Evolutionary conservation across 2,113 vertebrate species (phyloP).

Genomic region (Corvus cornix): DNA sequence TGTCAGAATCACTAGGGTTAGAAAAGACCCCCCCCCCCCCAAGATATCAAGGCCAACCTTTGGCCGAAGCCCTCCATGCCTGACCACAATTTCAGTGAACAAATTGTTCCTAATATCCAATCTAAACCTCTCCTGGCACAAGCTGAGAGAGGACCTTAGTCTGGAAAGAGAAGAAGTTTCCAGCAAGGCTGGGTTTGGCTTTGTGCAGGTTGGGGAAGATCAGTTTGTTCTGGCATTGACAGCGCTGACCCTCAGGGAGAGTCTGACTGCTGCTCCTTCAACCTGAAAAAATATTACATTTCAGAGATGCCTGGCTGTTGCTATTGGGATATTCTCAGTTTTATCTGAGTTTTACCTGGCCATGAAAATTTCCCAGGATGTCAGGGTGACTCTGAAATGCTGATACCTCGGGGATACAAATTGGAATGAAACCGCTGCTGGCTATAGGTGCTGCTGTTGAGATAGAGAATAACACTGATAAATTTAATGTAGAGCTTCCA

Average conservation of each 20-base stretch:
- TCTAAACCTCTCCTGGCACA: neutral
- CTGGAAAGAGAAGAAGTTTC: neutral
- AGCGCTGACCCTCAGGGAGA: neutral
- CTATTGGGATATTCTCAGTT: neutral
- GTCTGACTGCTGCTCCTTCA: fast-evolving
- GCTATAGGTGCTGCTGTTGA: neutral
- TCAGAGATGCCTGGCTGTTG: neutral
- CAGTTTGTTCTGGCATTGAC: neutral
- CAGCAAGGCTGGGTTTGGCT: neutral
- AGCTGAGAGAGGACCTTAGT: neutral
- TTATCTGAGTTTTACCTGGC: neutral
- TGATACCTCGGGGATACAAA: neutral
- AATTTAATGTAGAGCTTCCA: neutral
- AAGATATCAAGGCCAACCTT: neutral
- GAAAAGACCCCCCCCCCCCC: neutral
- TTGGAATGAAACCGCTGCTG: neutral
- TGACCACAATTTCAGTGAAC: fast-evolving
- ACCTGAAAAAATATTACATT: neutral
- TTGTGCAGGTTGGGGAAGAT: neutral
- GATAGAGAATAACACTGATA: neutral
- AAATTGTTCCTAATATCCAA: neutral
- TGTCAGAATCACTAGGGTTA: neutral
- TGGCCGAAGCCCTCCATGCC: fast-evolving
- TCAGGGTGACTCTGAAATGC: neutral
- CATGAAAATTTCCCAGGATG: neutral